Evolutionary conservation across 1,140 invertebrate genomes (phyloP), one percentile per base, ranked within the genome.

Genomic region (Zaprionus kolodkinae): DNA sequence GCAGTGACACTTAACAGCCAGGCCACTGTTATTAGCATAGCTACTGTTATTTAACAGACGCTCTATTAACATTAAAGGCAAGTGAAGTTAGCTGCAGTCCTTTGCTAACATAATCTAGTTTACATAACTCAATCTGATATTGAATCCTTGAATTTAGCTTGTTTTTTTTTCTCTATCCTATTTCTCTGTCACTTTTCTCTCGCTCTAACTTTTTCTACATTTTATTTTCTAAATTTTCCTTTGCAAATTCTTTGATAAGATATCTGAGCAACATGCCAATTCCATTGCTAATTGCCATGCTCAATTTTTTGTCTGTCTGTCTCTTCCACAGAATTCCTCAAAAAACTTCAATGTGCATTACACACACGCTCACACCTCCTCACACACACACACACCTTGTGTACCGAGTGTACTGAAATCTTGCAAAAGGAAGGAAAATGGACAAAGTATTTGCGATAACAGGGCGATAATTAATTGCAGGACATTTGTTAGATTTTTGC

Each of bases 401-500:
- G 17, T 1, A 21, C 15, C 4, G 3, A 15, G n/a, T 50, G 17
- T 40, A 66, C 12, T 21, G 17, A 65, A 65, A 66, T 57, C n/a
- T n/a, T 55, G 10, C 38, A 5, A 35, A 10, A 17, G 1, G 2
- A 35, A 59, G 40, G 40, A 67, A 43, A 38, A 17, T 17, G 35
- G 30, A 45, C 13, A 33, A 30, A 55, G 52, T 70, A 40, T 62
- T 63, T 69, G 15, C 30, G 40, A 35, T 65, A 25, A 48, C 48
- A 55, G 60, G 57, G 36, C 50, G 64, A 72, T 89, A 87, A 87
- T 87, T 87, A 87, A 87, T 88, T 84, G 65, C 80, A 72, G 60
- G 30, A 72, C 74, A 87, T 87, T 84, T 72, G 69, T 76, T 79
- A 30, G 73, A 88, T 78, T 79, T 84, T 80, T 71, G 78, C 73